Evolutionary conservation across 2,888 invertebrate genomes (phyloP).

Genomic region (Drosophila atroscutellata): DNA sequence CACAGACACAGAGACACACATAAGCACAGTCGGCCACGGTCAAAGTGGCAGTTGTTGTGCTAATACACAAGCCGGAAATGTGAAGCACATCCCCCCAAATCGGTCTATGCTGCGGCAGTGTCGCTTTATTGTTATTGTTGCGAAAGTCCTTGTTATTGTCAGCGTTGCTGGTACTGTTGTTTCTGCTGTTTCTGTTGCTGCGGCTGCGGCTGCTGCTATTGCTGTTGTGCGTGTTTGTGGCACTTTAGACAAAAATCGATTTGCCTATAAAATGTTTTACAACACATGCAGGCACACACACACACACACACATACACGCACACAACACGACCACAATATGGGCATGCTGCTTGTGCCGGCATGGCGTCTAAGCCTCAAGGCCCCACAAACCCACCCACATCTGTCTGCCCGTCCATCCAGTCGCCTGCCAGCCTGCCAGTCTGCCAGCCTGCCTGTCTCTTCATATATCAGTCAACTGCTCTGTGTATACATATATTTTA

Average conservation of each 20-base stretch:
- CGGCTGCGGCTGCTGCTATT: constrained; percentile 31
- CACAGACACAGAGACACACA: background rate
- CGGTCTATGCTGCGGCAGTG: constrained; percentile 43
- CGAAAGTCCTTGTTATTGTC: constrained; percentile 65
- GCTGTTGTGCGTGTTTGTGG: constrained; percentile 70
- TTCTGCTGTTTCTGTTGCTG: constrained; percentile 21
- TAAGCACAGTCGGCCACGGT: constrained; percentile 44
- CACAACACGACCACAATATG: constrained; percentile 39
- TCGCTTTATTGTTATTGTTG: constrained; percentile 66
- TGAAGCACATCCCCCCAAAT: constrained; percentile 2
- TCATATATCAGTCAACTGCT: constrained; percentile 58
- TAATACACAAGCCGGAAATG: constrained; percentile 60
- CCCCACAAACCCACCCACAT: constrained; percentile 3
- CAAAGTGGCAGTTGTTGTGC: constrained; percentile 53
- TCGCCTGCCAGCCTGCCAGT: constrained; percentile 20
- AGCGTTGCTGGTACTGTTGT: constrained; percentile 33
- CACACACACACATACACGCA: constrained; percentile 33
- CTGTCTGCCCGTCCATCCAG: constrained; percentile 6
- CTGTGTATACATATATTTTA: constrained; percentile 24
- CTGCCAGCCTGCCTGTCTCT: constrained; percentile 20
- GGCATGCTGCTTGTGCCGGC: constrained; percentile 44
- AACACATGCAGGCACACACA: constrained; percentile 27
- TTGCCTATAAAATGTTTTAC: constrained; percentile 82
- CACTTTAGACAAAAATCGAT: constrained; percentile 81
- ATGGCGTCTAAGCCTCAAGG: constrained; percentile 40